Evolutionary conservation across 1,140 invertebrate genomes (phyloP), one percentile per base, ranked within the genome.

Genomic region (Drosophila fuyamai): DNA sequence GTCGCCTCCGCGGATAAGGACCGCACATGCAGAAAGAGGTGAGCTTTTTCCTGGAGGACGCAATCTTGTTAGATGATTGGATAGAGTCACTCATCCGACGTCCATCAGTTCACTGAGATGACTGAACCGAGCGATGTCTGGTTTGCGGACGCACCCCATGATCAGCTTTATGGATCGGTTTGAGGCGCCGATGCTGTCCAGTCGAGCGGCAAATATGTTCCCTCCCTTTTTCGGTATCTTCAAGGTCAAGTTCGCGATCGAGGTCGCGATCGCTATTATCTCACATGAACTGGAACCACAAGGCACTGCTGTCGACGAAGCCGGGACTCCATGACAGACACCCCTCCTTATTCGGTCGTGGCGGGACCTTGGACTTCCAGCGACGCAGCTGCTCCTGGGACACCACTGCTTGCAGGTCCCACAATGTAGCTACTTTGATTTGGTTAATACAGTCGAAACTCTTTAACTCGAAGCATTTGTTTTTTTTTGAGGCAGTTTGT

Each of bases 11-110:
- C 46, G 74, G 76, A 80, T 90, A 76, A 16, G 90, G 83, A 62
- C 86, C 81, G 68, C 86, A 92, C 79, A 92, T 90, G 61, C 86
- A 91, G 56, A 92, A 86, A 41, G 90, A 92, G 61, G 90, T 92
- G 41, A 86, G 81, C 70, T 89, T 68, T 61, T 91, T 91, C 68
- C 70, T 91, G 57, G 76, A 78, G 61, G 90, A 83, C 73, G 90
- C 90, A 86, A 92, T 92, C 79, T 92, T 92, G 90, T 76, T 56
- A 47, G 72, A 65, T 76, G 57, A 5, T 53, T 36, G 10, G 13
- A 5, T 51, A 16, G 14, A 35, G 13, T 46, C 16, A 59, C 44
- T 68, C 79, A 70, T 56, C 63, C 62, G 71, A 38, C 29, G 50
- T 38, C 66, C 54, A 44, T 38, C 40, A 81, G 55, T 41, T 60